Base-by-base conservation (phyloP, 2,888 invertebrate species). In the Lacanobia oleracea region DNA sequence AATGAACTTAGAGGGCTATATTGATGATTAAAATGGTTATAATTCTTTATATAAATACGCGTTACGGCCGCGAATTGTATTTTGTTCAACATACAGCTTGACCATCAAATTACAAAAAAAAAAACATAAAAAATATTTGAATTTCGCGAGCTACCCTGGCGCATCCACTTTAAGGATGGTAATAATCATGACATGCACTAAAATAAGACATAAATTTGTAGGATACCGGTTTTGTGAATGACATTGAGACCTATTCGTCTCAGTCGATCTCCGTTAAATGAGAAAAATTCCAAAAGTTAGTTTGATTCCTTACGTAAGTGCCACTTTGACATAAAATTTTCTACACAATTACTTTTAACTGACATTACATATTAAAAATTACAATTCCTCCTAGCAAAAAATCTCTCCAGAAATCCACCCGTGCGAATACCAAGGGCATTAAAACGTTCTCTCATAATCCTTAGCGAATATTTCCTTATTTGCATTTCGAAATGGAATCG, bases 401-500 rank as follows among this genome's bases (percentile, higher is more conserved):
- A 54, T 18, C 12, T 12, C 4, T 54, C n/a, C 45, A 56, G 50
- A 83, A 71, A 63, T n/a, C 53, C 43, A 23, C 70, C 62, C 7
- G 77, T 76, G 67, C 16, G 53, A 70, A 84, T 56, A 62, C 48
- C 5, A 43, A 63, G 40, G 7, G 51, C 61, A 81, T 69, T 82
- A 81, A 84, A 84, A 69, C 54, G 18, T n/a, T 61, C 60, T 62
- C 64, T 33, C 43, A 56, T 75, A 87, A 79, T 80, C 71, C 57
- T 67, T 72, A 78, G 45, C 60, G 78, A 81, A 77, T 67, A 77
- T 88, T 89, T 90, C 86, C 90, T 87, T 88, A 89, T 90, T 89
- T 89, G 87, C 86, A 88, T 88, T 88, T 88, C 75, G 79, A 86
- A 88, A 89, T 88, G 84, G 81, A 90, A 89, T 88, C 85, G 77